Conservation (phyloP, 2,797 vertebrate genomes). For the Sternarchorhynchus goeldii region DNA sequence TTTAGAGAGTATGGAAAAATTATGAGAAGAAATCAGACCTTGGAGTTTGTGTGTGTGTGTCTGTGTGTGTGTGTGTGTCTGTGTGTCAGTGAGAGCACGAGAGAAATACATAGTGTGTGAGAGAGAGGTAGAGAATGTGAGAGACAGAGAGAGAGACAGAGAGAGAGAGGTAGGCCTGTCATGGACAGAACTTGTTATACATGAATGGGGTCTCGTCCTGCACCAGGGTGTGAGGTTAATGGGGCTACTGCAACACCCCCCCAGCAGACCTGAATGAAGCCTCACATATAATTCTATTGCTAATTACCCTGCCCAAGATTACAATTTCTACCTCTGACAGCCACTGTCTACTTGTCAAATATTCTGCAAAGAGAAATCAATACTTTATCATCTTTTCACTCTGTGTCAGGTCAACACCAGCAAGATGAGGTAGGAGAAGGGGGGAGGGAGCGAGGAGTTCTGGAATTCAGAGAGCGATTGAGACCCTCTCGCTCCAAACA, state of each 20-base stretch:
- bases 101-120: not conserved
- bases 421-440: not conserved
- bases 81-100: not conserved
- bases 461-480: constrained; percentile 1
- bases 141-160: not conserved
- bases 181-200: constrained; percentile 31
- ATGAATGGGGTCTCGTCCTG: constrained; percentile 45
- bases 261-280: constrained; percentile 41
- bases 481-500: not conserved
- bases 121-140: not conserved
- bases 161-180: constrained; percentile 15
- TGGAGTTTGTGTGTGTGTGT: not conserved
- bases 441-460: not conserved
- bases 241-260: constrained; percentile 31
- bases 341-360: constrained; percentile 61
- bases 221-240: constrained; percentile 50
- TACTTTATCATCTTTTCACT: constrained; percentile 61
- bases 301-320: constrained; percentile 57
- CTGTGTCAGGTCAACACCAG: constrained; percentile 30
- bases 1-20: constrained; percentile 47
- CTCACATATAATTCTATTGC: constrained; percentile 58
- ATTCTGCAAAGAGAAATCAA: constrained; percentile 59
- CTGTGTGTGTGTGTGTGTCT: not conserved
- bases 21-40: constrained; percentile 30
- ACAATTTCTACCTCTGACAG: constrained; percentile 59